A percentile compares a stretch with the other conserved stretches of the same genome.
Evolutionary conservation across 2,113 vertebrate species (phyloP).

Genomic region (Larimichthys polyactis): DNA sequence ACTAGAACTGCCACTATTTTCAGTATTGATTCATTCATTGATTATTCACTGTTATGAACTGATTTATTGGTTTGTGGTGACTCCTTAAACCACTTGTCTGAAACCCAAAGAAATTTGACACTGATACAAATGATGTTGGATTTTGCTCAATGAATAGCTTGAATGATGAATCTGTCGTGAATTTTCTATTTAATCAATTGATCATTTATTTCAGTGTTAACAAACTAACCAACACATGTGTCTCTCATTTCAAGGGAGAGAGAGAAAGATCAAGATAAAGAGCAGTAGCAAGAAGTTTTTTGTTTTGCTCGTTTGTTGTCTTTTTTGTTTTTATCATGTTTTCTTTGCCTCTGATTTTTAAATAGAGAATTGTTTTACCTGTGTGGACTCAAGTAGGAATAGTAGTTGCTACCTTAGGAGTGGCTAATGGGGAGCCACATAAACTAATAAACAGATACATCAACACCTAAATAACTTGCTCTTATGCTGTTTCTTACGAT

Average conservation of each 20-base stretch:
- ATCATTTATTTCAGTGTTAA: not conserved
- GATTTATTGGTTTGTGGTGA: not conserved
- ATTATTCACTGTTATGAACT: not conserved
- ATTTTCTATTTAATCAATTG: not conserved
- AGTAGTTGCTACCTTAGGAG: too few relatives aligned
- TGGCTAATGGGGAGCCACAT: too few relatives aligned
- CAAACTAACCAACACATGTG: not conserved
- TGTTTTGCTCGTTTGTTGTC: not conserved
- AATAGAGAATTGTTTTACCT: too few relatives aligned
- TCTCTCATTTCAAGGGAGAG: not conserved
- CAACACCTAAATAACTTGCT: not conserved
- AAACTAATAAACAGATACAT: not conserved
- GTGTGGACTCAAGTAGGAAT: too few relatives aligned
- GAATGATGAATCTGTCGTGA: not conserved
- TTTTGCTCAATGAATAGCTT: not conserved
- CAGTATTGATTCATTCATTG: not conserved
- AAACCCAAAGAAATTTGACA: not conserved
- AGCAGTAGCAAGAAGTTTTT: too few relatives aligned
- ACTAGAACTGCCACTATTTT: not conserved
- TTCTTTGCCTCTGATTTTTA: too few relatives aligned
- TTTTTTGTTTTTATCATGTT: not conserved
- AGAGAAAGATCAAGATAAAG: too few relatives aligned
- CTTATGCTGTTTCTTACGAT: constrained; percentile 11
- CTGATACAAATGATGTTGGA: not conserved
- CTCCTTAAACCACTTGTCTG: not conserved